phyloP scores from a whole-genome alignment of 2,113 vertebrate genomes.

The Salvelinus fontinalis region DNA sequence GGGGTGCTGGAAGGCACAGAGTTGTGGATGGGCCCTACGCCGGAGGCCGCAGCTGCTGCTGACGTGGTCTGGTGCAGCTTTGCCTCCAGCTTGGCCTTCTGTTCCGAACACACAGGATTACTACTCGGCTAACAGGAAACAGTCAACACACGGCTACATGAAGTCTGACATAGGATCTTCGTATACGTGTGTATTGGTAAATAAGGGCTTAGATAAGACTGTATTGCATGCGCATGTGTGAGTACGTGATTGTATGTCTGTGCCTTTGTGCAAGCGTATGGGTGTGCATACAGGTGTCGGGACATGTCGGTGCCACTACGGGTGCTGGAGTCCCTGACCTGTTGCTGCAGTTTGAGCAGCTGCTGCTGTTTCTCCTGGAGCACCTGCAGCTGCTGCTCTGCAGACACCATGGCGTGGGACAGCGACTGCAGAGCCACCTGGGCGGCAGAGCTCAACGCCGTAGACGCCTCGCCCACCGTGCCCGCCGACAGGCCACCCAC shows the following conservation, averaged over 20 bases:
- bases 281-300: not conserved
- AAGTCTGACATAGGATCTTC: not conserved
- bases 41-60: constrained; percentile 83
- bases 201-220: not conserved
- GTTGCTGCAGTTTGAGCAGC: constrained; percentile 98
- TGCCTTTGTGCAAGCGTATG: not conserved
- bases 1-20: constrained; percentile 95
- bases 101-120: constrained; percentile 41
- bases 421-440: constrained; percentile 99
- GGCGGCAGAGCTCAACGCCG: constrained; percentile 95
- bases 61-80: constrained; percentile 98
- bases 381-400: constrained; percentile 99
- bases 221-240: not conserved
- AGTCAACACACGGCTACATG: too few species aligned
- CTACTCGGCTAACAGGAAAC: not conserved
- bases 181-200: not conserved
- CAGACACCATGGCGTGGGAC: constrained; percentile 99
- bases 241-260: not conserved
- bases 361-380: constrained; percentile 99
- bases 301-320: not conserved
- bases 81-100: constrained; percentile 99
- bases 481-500: constrained; percentile 92
- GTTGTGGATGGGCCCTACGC: constrained; percentile 90
- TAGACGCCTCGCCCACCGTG: constrained; percentile 93
- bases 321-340: constrained; percentile 77